Evolutionary conservation across 2,113 vertebrate genomes (phyloP).

Genomic region (Cyrtonyx montezumae): DNA sequence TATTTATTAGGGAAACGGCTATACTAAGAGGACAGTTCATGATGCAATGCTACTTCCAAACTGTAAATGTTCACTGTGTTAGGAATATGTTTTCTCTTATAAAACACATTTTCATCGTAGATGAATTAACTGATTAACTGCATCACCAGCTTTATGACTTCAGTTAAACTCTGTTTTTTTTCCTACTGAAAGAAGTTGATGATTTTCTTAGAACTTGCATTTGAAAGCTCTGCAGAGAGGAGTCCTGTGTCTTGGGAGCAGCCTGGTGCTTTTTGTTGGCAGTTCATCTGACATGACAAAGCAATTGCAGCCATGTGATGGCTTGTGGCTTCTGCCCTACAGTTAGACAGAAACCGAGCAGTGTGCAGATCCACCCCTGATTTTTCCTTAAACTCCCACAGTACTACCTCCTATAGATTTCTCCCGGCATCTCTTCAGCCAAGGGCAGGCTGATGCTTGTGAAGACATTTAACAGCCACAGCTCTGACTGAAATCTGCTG

Average conservation of each 20-base stretch:
- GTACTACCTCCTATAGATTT: neutral
- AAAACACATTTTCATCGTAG: neutral
- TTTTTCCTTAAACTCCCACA: neutral
- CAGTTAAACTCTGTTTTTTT: neutral
- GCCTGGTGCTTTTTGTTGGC: neutral
- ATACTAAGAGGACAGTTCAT: neutral
- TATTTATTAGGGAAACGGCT: neutral
- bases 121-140: neutral
- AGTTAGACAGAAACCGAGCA: neutral
- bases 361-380: neutral
- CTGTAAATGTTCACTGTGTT: neutral
- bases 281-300: neutral
- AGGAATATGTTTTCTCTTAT: neutral
- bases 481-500: neutral
- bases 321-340: neutral
- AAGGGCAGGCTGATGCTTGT: neutral
- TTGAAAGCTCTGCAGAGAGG: neutral
- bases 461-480: slow-evolving; percentile 11
- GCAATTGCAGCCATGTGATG: neutral
- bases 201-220: neutral
- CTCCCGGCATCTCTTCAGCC: neutral
- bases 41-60: neutral
- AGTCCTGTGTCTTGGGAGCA: neutral
- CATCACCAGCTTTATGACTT: neutral
- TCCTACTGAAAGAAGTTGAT: neutral